Percentiles rank a stretch among this genome's conserved stretches.
Conservation (phyloP, 2,797 vertebrate species). For the Lepilemur septentrionalis region DNA sequence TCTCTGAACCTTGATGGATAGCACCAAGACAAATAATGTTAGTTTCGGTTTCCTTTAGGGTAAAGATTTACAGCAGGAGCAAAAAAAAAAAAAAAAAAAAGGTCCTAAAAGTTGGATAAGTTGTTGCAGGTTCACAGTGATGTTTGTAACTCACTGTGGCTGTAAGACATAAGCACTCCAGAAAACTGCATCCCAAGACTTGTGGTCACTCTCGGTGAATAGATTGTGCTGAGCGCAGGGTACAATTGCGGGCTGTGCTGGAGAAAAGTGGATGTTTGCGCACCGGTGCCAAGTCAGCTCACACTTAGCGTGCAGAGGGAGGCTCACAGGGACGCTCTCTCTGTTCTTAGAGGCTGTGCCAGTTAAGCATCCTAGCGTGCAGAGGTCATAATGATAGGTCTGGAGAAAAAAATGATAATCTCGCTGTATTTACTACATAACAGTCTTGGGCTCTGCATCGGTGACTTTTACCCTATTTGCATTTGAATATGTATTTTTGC, state of each 20-base stretch:
- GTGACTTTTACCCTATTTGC: slow-evolving; percentile 61
- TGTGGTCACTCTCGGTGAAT: background rate
- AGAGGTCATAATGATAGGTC: slow-evolving; percentile 63
- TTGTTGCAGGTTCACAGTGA: background rate
- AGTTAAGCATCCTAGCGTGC: background rate
- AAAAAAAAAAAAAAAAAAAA: background rate
- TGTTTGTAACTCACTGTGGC: background rate
- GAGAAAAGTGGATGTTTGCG: slow-evolving; percentile 21
- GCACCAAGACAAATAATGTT: background rate
- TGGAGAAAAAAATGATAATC: slow-evolving; percentile 43
- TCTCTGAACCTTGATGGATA: background rate
- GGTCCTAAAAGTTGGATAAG: background rate
- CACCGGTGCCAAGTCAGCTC: slow-evolving; percentile 13
- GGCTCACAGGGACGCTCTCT: background rate
- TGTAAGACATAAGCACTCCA: background rate
- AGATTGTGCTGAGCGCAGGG: slow-evolving; percentile 20
- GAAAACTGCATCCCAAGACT: background rate
- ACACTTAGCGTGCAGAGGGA: background rate
- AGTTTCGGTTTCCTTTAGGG: background rate
- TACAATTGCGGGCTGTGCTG: slow-evolving; percentile 46
- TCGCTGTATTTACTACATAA: slow-evolving; percentile 28
- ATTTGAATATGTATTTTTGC: slow-evolving; percentile 58
- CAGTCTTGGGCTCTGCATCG: slow-evolving; percentile 36
- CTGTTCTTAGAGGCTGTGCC: background rate
- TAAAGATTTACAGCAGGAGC: background rate